Conservation (phyloP, 2,888 invertebrate genomes). For the Chymomyza fuscimana region DNA sequence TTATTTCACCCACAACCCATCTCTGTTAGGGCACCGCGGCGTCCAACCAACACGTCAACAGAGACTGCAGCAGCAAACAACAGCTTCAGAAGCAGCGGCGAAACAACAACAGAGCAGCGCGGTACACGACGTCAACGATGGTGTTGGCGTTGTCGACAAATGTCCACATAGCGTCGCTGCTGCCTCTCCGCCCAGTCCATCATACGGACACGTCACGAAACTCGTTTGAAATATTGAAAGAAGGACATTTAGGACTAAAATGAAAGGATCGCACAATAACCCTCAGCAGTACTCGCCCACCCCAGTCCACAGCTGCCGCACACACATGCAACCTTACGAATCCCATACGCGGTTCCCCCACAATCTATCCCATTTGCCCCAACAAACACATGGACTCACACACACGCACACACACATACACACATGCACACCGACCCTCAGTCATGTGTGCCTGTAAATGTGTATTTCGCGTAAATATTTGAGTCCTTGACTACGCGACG, state of each 20-base stretch:
- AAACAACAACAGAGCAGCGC: constrained; percentile 2
- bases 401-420: constrained; percentile 13
- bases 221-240: constrained; percentile 77
- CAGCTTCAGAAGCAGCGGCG: neutral
- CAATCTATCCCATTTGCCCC: constrained; percentile 72
- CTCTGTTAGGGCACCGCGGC: constrained; percentile 54
- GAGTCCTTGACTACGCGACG: constrained; percentile 75
- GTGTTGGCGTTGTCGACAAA: constrained; percentile 48
- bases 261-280: constrained; percentile 73
- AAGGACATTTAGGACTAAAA: constrained; percentile 74
- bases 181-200: constrained; percentile 63
- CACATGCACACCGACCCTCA: constrained; percentile 16
- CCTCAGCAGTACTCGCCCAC: constrained; percentile 53
- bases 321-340: constrained; percentile 31
- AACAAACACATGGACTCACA: constrained; percentile 33
- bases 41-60: constrained; percentile 71
- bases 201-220: constrained; percentile 72
- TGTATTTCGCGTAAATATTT: constrained; percentile 74
- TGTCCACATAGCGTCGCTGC: constrained; percentile 58
- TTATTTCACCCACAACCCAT: constrained; percentile 13
- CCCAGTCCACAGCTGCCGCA: constrained; percentile 18
- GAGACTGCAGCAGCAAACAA: constrained; percentile 46
- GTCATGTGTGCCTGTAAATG: constrained; percentile 27
- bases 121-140: constrained; percentile 15
- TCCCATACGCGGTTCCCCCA: constrained; percentile 34